Evolutionary conservation across 2,113 vertebrate species (phyloP), one percentile per base, ranked within the genome.

Genomic region (Laterallus jamaicensis): DNA sequence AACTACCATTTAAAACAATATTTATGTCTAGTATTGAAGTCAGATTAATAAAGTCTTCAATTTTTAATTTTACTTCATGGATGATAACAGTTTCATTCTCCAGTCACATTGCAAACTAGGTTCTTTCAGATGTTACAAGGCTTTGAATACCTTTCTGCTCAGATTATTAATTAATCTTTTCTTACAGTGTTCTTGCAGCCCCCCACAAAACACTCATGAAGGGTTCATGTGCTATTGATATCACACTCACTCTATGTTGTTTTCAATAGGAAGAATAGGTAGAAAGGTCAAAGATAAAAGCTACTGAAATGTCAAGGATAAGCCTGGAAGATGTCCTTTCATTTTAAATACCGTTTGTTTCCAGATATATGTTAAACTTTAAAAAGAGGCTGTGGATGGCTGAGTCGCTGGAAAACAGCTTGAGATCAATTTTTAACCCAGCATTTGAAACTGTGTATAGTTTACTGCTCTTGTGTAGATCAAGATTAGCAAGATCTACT

Each of bases 211-310:
- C 56, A 16, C 62, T 71, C 28, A 5, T 15, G 21, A 54, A 76
- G 70, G 19, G 63, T 63, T 92, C 55, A 0, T 18, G 44, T 91
- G 71, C 40, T 71, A 1, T 35, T 77, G 91, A 21, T 71, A 68
- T 7, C 54, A 10, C 37, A 64, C 58, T 81, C 0, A 0, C 50
- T 82, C 85, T 35, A 28, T 55, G 50, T 63, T n/a, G 0, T 77
- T 88, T 80, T 79, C 78, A 67, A 14, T 50, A 32, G 35, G 17
- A 49, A 54, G 81, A 86, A 75, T 12, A 35, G 77, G 66, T 52
- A 92, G 85, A 97, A 97, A 96, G 90, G 90, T 94, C 93, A 96
- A 69, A 95, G 82, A 91, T 82, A 91, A 96, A 94, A 95, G 75
- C 87, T 94, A 4, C 90, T 60, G 71, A 97, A 95, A 96, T 96